Base-by-base conservation (phyloP, 2,888 invertebrate genomes). In the Piscicola geometra region DNA sequence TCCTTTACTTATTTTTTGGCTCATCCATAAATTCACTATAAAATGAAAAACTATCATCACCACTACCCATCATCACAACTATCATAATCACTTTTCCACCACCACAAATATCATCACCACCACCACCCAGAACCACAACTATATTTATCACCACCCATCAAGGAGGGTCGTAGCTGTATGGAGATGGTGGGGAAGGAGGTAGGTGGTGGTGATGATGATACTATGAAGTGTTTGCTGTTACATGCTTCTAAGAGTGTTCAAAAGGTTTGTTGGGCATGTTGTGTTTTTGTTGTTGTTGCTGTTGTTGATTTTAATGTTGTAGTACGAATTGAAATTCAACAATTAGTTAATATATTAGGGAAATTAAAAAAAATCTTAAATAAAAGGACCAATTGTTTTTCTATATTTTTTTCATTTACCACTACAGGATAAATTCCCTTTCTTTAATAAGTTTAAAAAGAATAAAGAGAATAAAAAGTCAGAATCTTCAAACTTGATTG, bases 201-300 rank as follows among this genome's bases (percentile, higher is more conserved):
- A 25, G 41, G 33, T 32, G 68, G 33, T 3, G 68, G 33, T 68
- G 68, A 68, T 68, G 68, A 69, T 33, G 32, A 3, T 5, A 36
- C 21, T n/a, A 15, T 41, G 15, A 33, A 35, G 41, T 41, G 36
- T 35, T 1, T 41, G 5, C n/a, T 33, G 3, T 9, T 36, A n/a
- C 1, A 2, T 5, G 60, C 60, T n/a, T 56, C n/a, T n/a, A 56
- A 56, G 25, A 56, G 12, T 25, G 3, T 5, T 47, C 50, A 47
- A 9, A 47, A 47, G 50, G 50, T 47, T 47, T 9, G 50, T n/a
- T n/a, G n/a, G 12, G 21, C 50, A 15, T 47, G 12, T 47, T 15
- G 50, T 21, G 21, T 47, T 47, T 47, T 15, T 47, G 50, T 47
- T 15, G 50, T 47, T 15, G 50, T 47, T 15, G 9, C 21, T 15